These are phyloP conservation scores for Bos indicus DNA, from an alignment of 2,113 vertebrate genomes.

Conservation along the genomic window DNA sequence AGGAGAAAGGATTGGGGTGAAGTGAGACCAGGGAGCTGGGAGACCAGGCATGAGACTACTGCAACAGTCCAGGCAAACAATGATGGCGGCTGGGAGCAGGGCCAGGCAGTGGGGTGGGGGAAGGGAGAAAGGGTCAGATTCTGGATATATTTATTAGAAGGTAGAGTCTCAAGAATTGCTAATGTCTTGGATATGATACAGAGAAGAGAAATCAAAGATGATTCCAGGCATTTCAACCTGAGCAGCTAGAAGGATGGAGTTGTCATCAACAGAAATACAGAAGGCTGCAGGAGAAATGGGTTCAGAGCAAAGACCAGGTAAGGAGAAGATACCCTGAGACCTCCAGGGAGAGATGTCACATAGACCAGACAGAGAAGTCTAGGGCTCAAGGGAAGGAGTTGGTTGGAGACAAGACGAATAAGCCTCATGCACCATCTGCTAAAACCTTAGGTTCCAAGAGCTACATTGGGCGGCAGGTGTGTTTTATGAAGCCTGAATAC, in stretches of 20 bases:
- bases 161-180: background rate
- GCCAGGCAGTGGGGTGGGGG: fast-evolving
- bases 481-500: background rate
- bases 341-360: background rate
- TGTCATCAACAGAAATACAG: no score
- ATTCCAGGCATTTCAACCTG: background rate
- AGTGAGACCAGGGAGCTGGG: background rate
- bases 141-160: background rate
- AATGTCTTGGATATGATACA: fast-evolving
- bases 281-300: background rate
- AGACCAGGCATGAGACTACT: background rate
- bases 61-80: background rate
- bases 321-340: background rate
- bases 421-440: background rate
- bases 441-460: background rate
- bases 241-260: no score
- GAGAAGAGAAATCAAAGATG: background rate
- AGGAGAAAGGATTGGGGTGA: background rate
- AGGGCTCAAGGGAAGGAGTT: background rate
- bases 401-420: background rate
- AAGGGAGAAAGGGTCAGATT: background rate
- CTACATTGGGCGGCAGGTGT: fast-evolving
- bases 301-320: background rate
- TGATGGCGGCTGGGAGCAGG: fast-evolving
- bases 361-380: background rate